Percentiles rank a stretch among this genome's conserved stretches.
Evolutionary conservation across 2,797 vertebrate genomes (phyloP).

Genomic region (Hippoglossus hippoglossus): DNA sequence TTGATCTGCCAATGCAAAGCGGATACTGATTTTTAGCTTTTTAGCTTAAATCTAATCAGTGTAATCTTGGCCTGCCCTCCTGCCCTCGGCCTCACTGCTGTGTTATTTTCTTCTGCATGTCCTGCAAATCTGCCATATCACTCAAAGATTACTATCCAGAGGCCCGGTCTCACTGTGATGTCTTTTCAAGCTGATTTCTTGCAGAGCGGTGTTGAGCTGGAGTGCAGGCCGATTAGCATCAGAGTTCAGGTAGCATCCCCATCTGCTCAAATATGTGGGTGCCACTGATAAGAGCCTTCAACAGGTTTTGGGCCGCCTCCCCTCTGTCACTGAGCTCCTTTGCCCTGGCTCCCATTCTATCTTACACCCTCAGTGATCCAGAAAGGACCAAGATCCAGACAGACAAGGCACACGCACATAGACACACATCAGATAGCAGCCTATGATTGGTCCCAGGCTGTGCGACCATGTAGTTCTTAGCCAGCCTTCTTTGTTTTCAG

Average conservation of each 20-base stretch:
- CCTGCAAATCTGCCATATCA: conserved; percentile 52
- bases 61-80: conserved; percentile 19
- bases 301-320: conserved; percentile 46
- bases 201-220: conserved; percentile 23
- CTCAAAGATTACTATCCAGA: conserved; percentile 58
- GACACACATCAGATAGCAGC: conserved; percentile 64
- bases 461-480: conserved; percentile 5
- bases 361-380: conserved; percentile 75
- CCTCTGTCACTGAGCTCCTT: conserved; percentile 26
- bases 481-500: conserved; percentile 33
- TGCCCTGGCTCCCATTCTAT: conserved; percentile 19
- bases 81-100: neutral
- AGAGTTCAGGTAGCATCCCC: conserved; percentile 63
- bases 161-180: conserved; percentile 44
- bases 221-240: conserved; percentile 81
- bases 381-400: conserved; percentile 84
- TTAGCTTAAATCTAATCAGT: conserved; percentile 12
- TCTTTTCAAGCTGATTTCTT: conserved; percentile 45
- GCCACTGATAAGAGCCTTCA: conserved; percentile 71
- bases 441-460: conserved; percentile 53
- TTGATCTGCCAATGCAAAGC: too few relatives aligned
- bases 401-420: conserved; percentile 66
- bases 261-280: conserved; percentile 71
- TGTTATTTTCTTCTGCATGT: conserved; percentile 37
- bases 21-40: neutral